Base-by-base conservation (phyloP, 2,113 vertebrate genomes). In the Hippocampus mohnikei region DNA sequence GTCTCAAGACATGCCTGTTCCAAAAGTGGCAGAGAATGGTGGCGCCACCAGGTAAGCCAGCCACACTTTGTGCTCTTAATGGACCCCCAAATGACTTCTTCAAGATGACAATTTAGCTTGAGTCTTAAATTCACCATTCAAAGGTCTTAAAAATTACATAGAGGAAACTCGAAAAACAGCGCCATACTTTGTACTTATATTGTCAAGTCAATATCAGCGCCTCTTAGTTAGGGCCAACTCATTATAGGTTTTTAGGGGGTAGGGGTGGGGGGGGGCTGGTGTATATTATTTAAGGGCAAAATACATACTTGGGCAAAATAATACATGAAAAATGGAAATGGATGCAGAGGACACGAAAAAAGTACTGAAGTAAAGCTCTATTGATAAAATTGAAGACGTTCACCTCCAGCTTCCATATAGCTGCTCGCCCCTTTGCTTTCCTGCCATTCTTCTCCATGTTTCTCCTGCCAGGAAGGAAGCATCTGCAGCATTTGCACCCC, bases 1-100 rank as follows among this genome's bases (percentile, higher is more conserved):
- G 97, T 89, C 95, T 98, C 84, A 99, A 99, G 92, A 99, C 97
- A 80, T 99, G 97, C 86, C 92, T 99, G 71, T 99, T 99, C 91
- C 97, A 99, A 86, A 99, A 99, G 89, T 99, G 97, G 97, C 97
- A 99, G 91, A 92, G 97, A 84, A 99, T 98, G 97, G 96, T 99
- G 77, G 97, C 97, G 0, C 97, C 97, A 33, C 97, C 97, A 96
- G 97, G 97, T 99, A 55, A 55, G 25, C 18, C 16, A 46, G 16
- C 18, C 16, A 46, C 8, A 15, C 48, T 7, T 20, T 8, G 18
- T 21, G 15, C 48, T 52, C 48, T 52, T 20, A 8, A 21, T 20
- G 48, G 48, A 21, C 16, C 6, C 13, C 46, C 15, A 52, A 52
- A 21, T 6, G 3, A 20, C 48, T 6, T 16, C 46, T 48, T 48